Evolutionary conservation across 2,888 invertebrate species (phyloP).

Genomic region (Dione juno): DNA sequence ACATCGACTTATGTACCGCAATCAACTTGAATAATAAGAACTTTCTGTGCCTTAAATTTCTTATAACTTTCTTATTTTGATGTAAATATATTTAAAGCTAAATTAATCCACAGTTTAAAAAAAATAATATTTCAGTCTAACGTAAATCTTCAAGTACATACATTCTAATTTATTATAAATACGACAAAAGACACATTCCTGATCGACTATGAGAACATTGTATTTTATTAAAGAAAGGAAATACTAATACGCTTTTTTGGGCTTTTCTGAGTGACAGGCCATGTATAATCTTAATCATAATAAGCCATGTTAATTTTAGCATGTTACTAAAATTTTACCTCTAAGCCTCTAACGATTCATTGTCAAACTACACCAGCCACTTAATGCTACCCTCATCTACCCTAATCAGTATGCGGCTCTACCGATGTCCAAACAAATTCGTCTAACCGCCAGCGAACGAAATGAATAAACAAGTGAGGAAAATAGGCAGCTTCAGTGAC

Average conservation of each 20-base stretch:
- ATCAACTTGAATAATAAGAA: conserved; percentile 52
- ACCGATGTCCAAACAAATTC: conserved; percentile 37
- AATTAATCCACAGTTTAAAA: not conserved
- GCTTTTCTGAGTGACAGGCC: no score
- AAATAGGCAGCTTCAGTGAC: conserved; percentile 31
- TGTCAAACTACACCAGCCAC: conserved; percentile 23
- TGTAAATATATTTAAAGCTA: not conserved
- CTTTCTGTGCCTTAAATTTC: not conserved
- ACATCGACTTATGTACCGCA: conserved; percentile 58
- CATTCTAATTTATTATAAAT: no score
- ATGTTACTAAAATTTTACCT: conserved; percentile 9
- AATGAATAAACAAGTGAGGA: conserved; percentile 39
- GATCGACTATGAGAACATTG: no score
- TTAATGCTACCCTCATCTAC: conserved; percentile 37
- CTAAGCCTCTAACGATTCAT: not conserved
- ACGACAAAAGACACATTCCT: no score
- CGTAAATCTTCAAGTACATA: no score
- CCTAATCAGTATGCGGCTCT: conserved; percentile 45
- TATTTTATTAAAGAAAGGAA: no score
- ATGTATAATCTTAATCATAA: not conserved
- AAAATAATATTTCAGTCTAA: no score
- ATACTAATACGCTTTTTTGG: no score
- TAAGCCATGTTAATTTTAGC: not conserved
- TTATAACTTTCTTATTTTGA: not conserved
- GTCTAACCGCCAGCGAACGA: conserved; percentile 33